Percentiles rank a stretch among this genome's conserved stretches.
These are phyloP conservation scores for Pteromalus puparum DNA, from an alignment of 1,140 invertebrate genomes.

Conservation along the genomic window DNA sequence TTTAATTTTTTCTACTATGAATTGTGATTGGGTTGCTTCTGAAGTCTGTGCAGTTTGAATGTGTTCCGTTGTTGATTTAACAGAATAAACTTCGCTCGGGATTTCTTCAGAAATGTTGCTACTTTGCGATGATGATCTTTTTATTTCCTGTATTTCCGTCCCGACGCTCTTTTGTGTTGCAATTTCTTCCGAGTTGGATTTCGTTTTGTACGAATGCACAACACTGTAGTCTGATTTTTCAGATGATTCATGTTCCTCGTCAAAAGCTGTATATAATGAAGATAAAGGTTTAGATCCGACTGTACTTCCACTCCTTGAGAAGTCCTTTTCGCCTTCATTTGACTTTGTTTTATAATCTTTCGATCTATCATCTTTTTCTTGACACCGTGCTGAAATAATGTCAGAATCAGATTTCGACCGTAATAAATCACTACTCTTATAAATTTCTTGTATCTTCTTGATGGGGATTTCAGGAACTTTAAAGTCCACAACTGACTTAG, in stretches of 20 bases:
- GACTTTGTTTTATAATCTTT: constrained; percentile 49
- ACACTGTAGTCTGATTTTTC: constrained; percentile 47
- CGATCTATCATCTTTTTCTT: constrained; percentile 16
- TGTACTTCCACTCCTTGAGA: constrained; percentile 14
- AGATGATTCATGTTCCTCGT: constrained; percentile 38
- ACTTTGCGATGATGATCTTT: constrained; percentile 54
- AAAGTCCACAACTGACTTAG: constrained; percentile 68
- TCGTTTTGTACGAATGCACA: constrained; percentile 33
- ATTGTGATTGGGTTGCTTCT: neutral
- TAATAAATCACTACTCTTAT: constrained; percentile 67
- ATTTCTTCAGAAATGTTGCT: constrained; percentile 58
- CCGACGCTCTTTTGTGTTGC: constrained; percentile 52
- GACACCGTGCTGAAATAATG: constrained; percentile 55
- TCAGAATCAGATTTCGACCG: constrained; percentile 70
- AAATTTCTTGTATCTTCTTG: constrained; percentile 71
- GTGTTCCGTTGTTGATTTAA: constrained; percentile 38
- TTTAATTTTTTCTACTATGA: neutral
- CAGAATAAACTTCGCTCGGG: constrained; percentile 54
- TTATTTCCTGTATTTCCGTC: constrained; percentile 48
- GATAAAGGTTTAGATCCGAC: constrained; percentile 23
- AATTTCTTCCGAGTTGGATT: constrained; percentile 56
- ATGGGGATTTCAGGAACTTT: constrained; percentile 73
- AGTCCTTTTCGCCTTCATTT: neutral
- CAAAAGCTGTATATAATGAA: constrained; percentile 15
- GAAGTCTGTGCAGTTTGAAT: constrained; percentile 29